Evolutionary conservation across 2,113 vertebrate species (phyloP), one percentile per base, ranked within the genome.

Genomic region (Rattus rattus): DNA sequence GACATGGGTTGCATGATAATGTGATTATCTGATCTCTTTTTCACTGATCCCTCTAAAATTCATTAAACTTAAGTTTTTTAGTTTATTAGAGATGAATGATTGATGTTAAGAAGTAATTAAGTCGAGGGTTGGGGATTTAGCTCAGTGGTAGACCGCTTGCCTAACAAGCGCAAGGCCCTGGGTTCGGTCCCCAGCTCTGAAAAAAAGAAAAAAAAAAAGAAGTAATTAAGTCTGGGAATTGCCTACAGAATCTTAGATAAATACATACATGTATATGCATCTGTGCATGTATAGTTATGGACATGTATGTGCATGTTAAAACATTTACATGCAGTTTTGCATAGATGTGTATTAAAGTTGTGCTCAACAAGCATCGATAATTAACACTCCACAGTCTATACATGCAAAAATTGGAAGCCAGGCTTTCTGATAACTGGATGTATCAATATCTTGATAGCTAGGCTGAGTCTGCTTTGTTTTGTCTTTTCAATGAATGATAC

Each of bases 31-130:
- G 70, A 91, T 8, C 2, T 91, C 36, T 80, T 43, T 77, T 84
- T 90, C 19, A 59, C 33, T 91, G 52, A 43, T 3, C 20, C 17
- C 33, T 49, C 14, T 24, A 47, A 70, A 81, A 65, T 84, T 69
- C 84, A 56, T 91, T 61, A 95, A 95, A 95, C 43, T 43, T 92
- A 87, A 69, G 43, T 12, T 36, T 87, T 87, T 36, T 24, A 69
- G 14, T 69, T 67, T 49, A 67, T 67, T 86, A 49, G 28, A 49
- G 28, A 69, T 49, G 84, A 49, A 67, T 86, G 3, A 67, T 47
- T 67, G 43, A 26, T 49, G 28, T 36, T 33, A 86, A 86, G 63
- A 9, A 86, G 17, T 19, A 86, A 86, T 49, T 43, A 49, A 65
- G 28, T 10, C 28, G n/a, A n/a, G n/a, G n/a, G n/a, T n/a, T n/a